These are phyloP conservation scores for Falco novaeseelandiae DNA, from an alignment of 2,797 vertebrate species.

Conservation along the genomic window DNA sequence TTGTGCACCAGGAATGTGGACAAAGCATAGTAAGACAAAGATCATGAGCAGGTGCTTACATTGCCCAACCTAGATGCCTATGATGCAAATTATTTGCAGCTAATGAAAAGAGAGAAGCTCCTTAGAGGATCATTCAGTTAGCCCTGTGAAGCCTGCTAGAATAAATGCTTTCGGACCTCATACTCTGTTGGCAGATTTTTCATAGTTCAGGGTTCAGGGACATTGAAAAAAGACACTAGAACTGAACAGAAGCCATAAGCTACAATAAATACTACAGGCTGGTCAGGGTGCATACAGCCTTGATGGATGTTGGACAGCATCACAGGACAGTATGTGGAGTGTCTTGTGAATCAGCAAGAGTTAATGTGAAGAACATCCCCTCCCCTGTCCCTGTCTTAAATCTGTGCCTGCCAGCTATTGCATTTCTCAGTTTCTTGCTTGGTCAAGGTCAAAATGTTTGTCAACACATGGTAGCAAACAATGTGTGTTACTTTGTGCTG, in stretches of 20 bases:
- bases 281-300: not conserved
- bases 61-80: not conserved
- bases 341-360: not conserved
- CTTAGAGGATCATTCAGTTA: not conserved
- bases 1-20: not conserved
- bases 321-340: fast-evolving
- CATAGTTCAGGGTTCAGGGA: not conserved
- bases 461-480: not conserved
- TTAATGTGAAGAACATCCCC: not conserved
- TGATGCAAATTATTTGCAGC: not conserved
- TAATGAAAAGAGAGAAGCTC: not conserved
- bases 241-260: not conserved
- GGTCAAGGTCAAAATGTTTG: slow-evolving; percentile 22
- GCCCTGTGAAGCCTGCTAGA: not conserved
- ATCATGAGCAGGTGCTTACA: not conserved
- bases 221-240: not conserved
- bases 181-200: not conserved
- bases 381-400: not conserved
- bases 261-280: not conserved
- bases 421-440: not conserved
- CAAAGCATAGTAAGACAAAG: not conserved
- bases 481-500: not conserved
- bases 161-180: not conserved
- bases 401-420: not conserved
- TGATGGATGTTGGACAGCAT: not conserved